These are phyloP conservation scores for Patella caerulea DNA, from an alignment of 2,888 invertebrate genomes.

Conservation along the genomic window DNA sequence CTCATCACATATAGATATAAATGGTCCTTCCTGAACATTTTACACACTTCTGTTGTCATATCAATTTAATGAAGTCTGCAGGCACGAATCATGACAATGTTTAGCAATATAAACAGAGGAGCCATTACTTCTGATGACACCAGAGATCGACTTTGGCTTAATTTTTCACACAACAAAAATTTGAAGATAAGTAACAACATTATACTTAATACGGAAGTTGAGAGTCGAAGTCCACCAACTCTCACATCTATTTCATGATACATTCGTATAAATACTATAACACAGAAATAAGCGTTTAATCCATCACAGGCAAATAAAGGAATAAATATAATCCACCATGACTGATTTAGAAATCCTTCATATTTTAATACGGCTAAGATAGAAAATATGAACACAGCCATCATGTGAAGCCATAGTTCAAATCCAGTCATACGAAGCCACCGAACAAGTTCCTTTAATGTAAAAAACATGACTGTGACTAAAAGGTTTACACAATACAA, in stretches of 20 bases:
- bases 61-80: constrained; percentile 82
- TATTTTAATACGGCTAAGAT: constrained; percentile 84
- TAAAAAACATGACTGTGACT: constrained; percentile 81
- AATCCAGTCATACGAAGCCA: constrained; percentile 96
- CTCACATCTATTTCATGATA: constrained; percentile 78
- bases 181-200: constrained; percentile 91
- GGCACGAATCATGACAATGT: constrained; percentile 91
- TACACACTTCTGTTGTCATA: too few species aligned
- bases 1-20: too few species aligned
- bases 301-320: constrained; percentile 94
- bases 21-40: too few species aligned
- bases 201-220: constrained; percentile 87
- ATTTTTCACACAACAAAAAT: constrained; percentile 88
- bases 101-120: constrained; percentile 89
- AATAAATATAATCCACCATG: constrained; percentile 92
- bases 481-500: too few species aligned
- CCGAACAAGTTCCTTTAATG: constrained; percentile 88
- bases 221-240: constrained; percentile 82
- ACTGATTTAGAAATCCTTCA: constrained; percentile 78
- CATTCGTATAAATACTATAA: constrained; percentile 94
- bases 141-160: constrained; percentile 83
- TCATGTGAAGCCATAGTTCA: constrained; percentile 92
- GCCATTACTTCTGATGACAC: constrained; percentile 94
- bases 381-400: constrained; percentile 87
- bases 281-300: constrained; percentile 93